These are phyloP conservation scores for Chloropsis cyanopogon DNA, from an alignment of 2,113 vertebrate species.

Conservation along the genomic window DNA sequence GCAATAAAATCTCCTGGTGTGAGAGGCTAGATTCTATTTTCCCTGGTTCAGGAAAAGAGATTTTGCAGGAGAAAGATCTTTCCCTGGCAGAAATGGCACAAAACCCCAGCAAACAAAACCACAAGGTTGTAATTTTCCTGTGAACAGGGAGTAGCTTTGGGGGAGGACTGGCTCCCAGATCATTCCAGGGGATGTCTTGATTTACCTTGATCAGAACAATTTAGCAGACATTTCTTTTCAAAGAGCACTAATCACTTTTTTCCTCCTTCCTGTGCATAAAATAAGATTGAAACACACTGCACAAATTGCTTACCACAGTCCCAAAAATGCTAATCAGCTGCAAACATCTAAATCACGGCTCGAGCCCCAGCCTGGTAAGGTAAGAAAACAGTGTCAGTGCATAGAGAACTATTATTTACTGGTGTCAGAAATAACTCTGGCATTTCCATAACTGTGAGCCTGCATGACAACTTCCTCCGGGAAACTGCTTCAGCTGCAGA, in stretches of 20 bases:
- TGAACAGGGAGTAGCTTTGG: not conserved
- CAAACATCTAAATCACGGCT: conserved; percentile 61
- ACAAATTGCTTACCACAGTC: conserved; percentile 42
- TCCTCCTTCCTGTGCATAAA: not conserved
- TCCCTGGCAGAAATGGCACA: not conserved
- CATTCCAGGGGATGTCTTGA: not conserved
- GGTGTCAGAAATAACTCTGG: conserved; percentile 68
- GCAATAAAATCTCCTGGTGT: not conserved
- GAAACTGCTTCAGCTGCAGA: conserved; percentile 66
- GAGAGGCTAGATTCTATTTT: not conserved
- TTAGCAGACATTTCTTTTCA: not conserved
- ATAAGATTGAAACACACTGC: not conserved
- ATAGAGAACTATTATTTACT: conserved; percentile 68
- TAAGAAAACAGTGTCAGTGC: conserved; percentile 51
- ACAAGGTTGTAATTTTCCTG: not conserved
- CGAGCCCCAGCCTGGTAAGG: conserved; percentile 40
- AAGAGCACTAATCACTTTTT: conserved; percentile 60
- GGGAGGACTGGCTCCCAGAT: not conserved
- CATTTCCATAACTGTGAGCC: conserved; percentile 67
- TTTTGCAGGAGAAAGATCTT: not conserved
- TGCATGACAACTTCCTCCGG: conserved; percentile 58
- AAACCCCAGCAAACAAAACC: not conserved
- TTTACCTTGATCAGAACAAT: conserved; percentile 67
- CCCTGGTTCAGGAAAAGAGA: not conserved
- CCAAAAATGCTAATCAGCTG: conserved; percentile 62